phyloP scores from a whole-genome alignment of 2,888 invertebrate genomes.

The Tromatobia lineatoria region DNA sequence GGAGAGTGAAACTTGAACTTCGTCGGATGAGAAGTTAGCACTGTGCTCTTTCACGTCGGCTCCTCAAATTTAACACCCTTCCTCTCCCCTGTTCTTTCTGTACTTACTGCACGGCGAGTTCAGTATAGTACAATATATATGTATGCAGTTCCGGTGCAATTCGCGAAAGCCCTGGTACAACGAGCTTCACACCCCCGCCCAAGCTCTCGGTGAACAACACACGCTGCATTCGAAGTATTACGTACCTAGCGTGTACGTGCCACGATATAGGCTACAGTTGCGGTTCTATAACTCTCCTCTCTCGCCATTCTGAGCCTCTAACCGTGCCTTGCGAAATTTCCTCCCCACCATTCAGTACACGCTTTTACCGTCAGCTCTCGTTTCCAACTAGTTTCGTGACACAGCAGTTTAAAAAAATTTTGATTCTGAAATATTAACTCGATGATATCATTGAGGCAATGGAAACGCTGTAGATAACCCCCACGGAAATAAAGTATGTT shows the following conservation, averaged over 20 bases:
- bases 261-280: slow-evolving; percentile 46
- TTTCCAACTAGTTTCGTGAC: neutral
- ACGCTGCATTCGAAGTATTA: slow-evolving; percentile 33
- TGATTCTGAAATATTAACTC: neutral
- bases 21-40: slow-evolving; percentile 6
- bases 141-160: slow-evolving; percentile 4
- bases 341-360: neutral
- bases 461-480: too few species aligned
- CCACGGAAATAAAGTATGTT: too few species aligned
- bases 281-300: slow-evolving; percentile 48
- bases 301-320: neutral
- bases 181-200: slow-evolving; percentile 10
- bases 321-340: slow-evolving; percentile 17
- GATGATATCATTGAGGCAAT: too few species aligned
- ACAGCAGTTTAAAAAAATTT: neutral
- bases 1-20: slow-evolving; percentile 55
- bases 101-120: slow-evolving; percentile 20
- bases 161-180: slow-evolving; percentile 38
- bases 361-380: neutral
- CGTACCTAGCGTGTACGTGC: slow-evolving; percentile 45
- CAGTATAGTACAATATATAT: neutral
- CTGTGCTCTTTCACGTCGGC: neutral
- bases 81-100: neutral
- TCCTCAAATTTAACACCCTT: slow-evolving; percentile 14
- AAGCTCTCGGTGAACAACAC: slow-evolving; percentile 1